These are phyloP conservation scores for Peromyscus maniculatus DNA, from an alignment of 2,113 vertebrate species.

Conservation along the genomic window DNA sequence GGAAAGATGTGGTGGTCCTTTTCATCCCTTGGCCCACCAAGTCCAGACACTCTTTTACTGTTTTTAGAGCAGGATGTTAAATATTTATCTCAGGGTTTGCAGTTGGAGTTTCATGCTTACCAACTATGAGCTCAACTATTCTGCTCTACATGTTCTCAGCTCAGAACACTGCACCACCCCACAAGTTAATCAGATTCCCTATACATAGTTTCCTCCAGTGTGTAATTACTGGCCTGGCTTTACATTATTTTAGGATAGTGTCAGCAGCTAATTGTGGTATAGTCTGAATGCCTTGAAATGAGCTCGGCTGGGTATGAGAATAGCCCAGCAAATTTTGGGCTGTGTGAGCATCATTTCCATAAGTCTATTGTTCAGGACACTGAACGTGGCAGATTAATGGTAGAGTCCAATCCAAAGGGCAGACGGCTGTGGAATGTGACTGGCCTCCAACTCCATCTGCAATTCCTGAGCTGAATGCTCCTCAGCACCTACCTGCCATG, in stretches of 20 bases:
- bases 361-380: conserved; percentile 68
- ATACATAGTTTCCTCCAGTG: conserved; percentile 72
- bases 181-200: conserved; percentile 76
- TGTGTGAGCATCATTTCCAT: conserved; percentile 44
- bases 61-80: not conserved
- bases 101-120: conserved; percentile 2
- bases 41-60: not conserved
- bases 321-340: conserved; percentile 72
- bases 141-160: conserved; percentile 26
- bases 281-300: conserved; percentile 80
- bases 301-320: conserved; percentile 69
- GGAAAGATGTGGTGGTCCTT: not conserved
- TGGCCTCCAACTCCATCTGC: not conserved
- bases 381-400: conserved; percentile 36
- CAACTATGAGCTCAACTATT: not conserved
- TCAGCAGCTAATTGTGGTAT: conserved; percentile 80
- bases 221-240: conserved; percentile 81
- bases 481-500: not conserved
- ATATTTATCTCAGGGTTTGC: conserved; percentile 14
- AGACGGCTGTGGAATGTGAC: not conserved
- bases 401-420: conserved; percentile 1
- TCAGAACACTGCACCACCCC: conserved; percentile 16
- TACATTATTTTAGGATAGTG: conserved; percentile 77
- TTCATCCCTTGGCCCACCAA: not conserved
- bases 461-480: not conserved